phyloP scores from a whole-genome alignment of 2,888 invertebrate genomes.

The Tuta absoluta region DNA sequence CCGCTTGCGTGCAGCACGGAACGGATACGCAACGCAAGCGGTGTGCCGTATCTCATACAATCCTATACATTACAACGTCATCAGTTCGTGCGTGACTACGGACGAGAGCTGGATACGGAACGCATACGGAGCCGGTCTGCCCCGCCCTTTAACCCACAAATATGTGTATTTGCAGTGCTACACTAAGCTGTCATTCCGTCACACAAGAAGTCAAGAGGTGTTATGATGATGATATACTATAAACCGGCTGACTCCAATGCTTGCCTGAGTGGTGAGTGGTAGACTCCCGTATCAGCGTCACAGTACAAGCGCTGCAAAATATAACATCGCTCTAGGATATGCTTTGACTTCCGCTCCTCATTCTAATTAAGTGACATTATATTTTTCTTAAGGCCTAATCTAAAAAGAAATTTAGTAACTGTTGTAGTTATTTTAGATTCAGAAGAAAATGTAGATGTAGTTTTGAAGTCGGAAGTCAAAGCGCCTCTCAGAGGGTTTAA shows the following conservation, averaged over 20 bases:
- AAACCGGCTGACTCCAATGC: slow-evolving; percentile 82
- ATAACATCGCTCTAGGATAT: slow-evolving; percentile 79
- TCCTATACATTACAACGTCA: no score
- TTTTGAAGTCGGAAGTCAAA: slow-evolving; percentile 58
- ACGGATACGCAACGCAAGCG: no score
- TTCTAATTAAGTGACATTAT: background rate
- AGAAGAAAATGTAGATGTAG: background rate
- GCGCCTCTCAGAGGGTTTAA: slow-evolving; percentile 62
- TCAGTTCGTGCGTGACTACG: no score
- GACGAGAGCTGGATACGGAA: no score
- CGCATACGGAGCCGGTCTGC: no score
- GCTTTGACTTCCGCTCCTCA: slow-evolving; percentile 65
- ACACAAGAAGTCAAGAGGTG: slow-evolving; percentile 75
- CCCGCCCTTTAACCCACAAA: slow-evolving; percentile 10
- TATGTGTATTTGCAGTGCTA: slow-evolving; percentile 56
- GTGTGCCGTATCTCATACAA: no score
- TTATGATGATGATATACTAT: slow-evolving; percentile 77
- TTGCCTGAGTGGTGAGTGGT: slow-evolving; percentile 90
- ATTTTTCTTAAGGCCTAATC: background rate
- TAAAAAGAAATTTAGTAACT: background rate
- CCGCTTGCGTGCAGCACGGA: no score
- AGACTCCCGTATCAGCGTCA: slow-evolving; percentile 86
- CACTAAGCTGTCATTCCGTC: slow-evolving; percentile 77
- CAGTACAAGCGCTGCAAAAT: slow-evolving; percentile 89
- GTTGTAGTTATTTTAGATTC: background rate